phyloP scores from a whole-genome alignment of 2,888 invertebrate species.

The Pelosia muscerda region DNA sequence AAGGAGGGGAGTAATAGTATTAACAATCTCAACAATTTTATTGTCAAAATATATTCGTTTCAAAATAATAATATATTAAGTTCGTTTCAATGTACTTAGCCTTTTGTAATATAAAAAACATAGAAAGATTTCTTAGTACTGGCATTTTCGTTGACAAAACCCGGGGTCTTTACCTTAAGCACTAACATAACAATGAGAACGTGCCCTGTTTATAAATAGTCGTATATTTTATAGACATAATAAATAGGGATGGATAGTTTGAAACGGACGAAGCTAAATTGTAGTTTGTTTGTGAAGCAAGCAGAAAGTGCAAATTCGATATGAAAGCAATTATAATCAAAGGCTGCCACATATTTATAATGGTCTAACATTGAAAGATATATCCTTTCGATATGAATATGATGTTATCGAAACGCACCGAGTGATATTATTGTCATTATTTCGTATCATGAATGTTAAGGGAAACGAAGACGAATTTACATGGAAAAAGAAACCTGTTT shows the following conservation, averaged over 20 bases:
- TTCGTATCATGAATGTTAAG: conserved; percentile 9
- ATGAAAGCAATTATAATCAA: conserved; percentile 46
- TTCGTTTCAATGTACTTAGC: conserved; percentile 15
- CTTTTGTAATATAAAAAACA: conserved; percentile 19
- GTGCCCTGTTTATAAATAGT: conserved; percentile 14
- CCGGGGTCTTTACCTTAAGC: conserved; percentile 13
- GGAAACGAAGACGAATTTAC: not conserved
- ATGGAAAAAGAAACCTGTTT: not conserved
- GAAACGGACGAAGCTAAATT: conserved; percentile 28
- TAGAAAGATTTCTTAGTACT: conserved; percentile 8
- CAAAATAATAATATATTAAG: conserved; percentile 11
- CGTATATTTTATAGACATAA: conserved; percentile 22
- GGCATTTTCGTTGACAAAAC: conserved; percentile 16
- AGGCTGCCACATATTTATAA: conserved; percentile 38
- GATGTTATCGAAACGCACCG: conserved; percentile 33
- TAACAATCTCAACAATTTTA: not conserved
- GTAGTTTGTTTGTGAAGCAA: conserved; percentile 42
- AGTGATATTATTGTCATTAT: conserved; percentile 3
- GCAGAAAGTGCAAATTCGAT: conserved; percentile 42
- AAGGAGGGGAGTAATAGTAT: not conserved
- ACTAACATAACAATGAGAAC: conserved; percentile 21
- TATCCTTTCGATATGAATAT: conserved; percentile 30
- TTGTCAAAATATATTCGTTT: conserved; percentile 5
- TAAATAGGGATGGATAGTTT: conserved; percentile 31
- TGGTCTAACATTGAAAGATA: conserved; percentile 33